Evolutionary conservation across 30 jellyfish, hydroid and myxozoan species (phyloP).

Genomic region (Sanderia malayensis): DNA sequence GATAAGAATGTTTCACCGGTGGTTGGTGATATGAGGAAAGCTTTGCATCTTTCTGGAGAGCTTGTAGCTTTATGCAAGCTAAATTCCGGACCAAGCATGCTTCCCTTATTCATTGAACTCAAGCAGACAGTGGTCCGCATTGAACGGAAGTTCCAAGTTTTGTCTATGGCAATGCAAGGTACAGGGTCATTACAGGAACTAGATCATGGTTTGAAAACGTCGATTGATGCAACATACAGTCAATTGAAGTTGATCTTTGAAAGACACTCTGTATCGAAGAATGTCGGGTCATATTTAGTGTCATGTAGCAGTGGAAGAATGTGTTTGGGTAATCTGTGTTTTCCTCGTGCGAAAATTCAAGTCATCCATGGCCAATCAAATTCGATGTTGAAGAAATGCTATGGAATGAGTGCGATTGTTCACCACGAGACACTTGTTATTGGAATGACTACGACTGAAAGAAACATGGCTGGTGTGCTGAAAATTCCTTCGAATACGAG

Average conservation of each 20-base stretch:
- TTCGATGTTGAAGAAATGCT: neutral
- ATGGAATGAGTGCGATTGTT: neutral
- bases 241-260: neutral
- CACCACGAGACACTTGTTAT: neutral
- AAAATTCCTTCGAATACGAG: neutral
- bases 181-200: no score
- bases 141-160: neutral
- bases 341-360: neutral
- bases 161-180: neutral
- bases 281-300: neutral
- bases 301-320: neutral
- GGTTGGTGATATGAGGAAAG: neutral
- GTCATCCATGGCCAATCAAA: neutral
- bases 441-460: neutral
- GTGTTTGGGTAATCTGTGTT: neutral
- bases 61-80: neutral
- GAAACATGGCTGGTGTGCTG: slow-evolving; percentile 17
- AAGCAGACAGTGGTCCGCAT: neutral
- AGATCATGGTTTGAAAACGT: neutral
- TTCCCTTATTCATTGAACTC: neutral
- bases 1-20: neutral
- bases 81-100: neutral
- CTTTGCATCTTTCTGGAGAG: neutral
- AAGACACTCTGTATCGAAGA: neutral
- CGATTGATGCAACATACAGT: neutral